These are phyloP conservation scores for Myotis planiceps DNA, from an alignment of 2,797 vertebrate genomes.

Conservation along the genomic window DNA sequence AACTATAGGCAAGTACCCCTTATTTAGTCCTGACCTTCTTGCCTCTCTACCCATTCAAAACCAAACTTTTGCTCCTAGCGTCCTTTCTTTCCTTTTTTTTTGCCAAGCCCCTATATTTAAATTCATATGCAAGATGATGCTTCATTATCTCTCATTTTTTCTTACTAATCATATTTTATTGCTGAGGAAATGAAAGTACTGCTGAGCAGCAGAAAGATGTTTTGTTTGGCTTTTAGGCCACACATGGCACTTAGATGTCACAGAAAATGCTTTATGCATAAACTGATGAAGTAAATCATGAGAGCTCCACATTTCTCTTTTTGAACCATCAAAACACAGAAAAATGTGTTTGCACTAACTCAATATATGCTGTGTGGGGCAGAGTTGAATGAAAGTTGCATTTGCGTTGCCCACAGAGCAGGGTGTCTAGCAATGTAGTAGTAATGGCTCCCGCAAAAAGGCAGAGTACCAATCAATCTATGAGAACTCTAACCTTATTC, in stretches of 20 bases:
- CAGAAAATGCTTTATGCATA: background rate
- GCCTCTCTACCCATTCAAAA: background rate
- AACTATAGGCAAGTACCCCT: background rate
- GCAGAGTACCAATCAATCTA: background rate
- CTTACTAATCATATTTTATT: background rate
- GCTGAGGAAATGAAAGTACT: background rate
- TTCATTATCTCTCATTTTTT: background rate
- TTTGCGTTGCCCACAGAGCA: background rate
- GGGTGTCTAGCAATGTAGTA: background rate
- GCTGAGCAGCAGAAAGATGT: background rate
- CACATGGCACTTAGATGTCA: background rate
- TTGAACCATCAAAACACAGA: background rate
- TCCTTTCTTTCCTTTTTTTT: background rate
- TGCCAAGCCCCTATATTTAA: background rate
- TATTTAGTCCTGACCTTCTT: background rate
- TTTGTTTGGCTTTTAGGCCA: background rate
- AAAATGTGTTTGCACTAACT: background rate
- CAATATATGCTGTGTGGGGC: background rate
- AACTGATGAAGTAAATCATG: background rate
- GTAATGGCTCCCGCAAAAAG: background rate
- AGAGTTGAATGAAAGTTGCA: background rate
- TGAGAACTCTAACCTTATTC: background rate
- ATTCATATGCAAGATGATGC: background rate
- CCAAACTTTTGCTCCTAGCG: background rate
- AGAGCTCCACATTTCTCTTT: background rate